Evolutionary conservation across 2,888 invertebrate genomes (phyloP).

Genomic region (Biston betularia): DNA sequence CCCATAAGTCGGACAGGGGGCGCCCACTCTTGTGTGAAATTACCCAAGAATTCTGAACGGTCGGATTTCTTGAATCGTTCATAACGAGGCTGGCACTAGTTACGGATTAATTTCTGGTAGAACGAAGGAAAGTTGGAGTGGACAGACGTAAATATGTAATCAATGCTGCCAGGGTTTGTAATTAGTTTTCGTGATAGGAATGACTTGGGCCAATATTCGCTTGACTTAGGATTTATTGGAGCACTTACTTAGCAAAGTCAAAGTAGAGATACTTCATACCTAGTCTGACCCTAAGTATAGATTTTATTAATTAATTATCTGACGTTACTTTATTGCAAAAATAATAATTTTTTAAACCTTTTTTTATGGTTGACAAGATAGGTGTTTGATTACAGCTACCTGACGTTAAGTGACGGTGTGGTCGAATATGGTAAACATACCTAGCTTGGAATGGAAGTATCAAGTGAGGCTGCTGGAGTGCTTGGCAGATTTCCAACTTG

Average conservation of each 20-base stretch:
- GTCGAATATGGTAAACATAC: too few relatives aligned
- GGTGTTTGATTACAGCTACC: too few relatives aligned
- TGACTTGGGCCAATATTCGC: background rate
- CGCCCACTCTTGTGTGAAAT: slow-evolving; percentile 76
- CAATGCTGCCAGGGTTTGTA: slow-evolving; percentile 28
- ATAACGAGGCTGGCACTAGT: slow-evolving; percentile 45
- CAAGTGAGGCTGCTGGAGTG: too few relatives aligned
- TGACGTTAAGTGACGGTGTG: too few relatives aligned
- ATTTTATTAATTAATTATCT: too few relatives aligned
- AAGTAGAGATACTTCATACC: too few relatives aligned
- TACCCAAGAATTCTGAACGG: slow-evolving; percentile 62
- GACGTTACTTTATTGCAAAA: too few relatives aligned
- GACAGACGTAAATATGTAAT: slow-evolving; percentile 32
- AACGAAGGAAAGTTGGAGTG: slow-evolving; percentile 35
- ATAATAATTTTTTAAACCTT: too few relatives aligned
- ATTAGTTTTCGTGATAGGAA: slow-evolving; percentile 35
- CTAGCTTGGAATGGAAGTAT: too few relatives aligned
- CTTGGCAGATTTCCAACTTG: too few relatives aligned
- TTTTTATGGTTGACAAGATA: too few relatives aligned
- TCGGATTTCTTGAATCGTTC: slow-evolving; percentile 50
- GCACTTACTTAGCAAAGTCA: background rate
- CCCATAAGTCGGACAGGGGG: slow-evolving; percentile 69
- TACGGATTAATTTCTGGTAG: slow-evolving; percentile 42
- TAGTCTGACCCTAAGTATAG: too few relatives aligned
- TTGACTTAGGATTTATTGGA: background rate